Evolutionary conservation across 2,797 vertebrate species (phyloP).

Genomic region (Urophycis tenuis): DNA sequence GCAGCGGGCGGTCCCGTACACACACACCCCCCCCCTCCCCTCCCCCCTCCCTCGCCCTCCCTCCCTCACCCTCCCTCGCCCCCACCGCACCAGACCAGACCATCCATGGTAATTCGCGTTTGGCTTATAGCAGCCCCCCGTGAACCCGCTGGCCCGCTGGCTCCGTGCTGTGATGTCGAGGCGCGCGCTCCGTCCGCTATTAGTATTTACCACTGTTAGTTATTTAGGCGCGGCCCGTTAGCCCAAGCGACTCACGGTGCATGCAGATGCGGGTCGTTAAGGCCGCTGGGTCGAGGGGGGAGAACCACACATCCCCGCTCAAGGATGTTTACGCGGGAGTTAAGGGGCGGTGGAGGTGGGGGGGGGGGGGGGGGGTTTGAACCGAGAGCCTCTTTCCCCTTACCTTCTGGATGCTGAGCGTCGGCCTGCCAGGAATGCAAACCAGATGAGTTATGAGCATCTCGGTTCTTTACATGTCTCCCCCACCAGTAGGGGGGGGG

Average conservation of each 20-base stretch:
- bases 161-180: neutral
- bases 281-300: neutral
- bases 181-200: neutral
- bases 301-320: neutral
- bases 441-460: neutral
- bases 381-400: neutral
- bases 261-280: neutral
- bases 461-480: neutral
- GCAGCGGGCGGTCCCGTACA: constrained; percentile 25
- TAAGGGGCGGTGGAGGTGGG: neutral
- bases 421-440: neutral
- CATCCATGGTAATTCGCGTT: constrained; percentile 20
- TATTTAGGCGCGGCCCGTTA: neutral
- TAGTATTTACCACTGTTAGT: neutral
- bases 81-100: neutral
- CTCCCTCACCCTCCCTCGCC: neutral
- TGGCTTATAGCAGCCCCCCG: constrained; percentile 12
- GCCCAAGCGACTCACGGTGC: neutral
- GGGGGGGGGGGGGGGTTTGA: too few relatives aligned
- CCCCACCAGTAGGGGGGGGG: neutral
- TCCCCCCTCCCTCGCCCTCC: neutral
- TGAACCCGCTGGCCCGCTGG: neutral
- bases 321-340: neutral
- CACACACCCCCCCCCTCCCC: neutral
- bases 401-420: neutral